phyloP scores from a whole-genome alignment of 2,888 invertebrate genomes.

The Rapana venosa region DNA sequence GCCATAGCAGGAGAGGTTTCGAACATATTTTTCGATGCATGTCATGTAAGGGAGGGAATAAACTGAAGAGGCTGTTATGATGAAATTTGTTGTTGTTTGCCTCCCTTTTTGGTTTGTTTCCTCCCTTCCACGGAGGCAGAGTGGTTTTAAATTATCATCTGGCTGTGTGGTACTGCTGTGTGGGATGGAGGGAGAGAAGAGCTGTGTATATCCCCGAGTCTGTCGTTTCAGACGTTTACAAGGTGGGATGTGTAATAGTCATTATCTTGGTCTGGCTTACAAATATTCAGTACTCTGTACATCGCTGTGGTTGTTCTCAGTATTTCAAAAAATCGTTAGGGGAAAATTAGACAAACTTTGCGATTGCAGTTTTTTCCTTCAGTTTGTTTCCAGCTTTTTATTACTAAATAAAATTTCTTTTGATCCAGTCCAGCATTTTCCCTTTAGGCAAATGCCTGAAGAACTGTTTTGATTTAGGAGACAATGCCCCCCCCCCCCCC shows the following conservation, averaged over 20 bases:
- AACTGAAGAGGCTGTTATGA: not conserved
- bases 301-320: no score
- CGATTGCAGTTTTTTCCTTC: no score
- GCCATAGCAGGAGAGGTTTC: constrained; percentile 4
- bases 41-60: not conserved
- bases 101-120: not conserved
- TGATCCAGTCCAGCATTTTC: no score
- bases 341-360: no score
- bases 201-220: not conserved
- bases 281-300: no score
- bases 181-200: not conserved
- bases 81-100: not conserved
- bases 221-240: not conserved
- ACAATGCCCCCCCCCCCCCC: no score
- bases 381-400: no score
- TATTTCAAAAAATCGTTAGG: no score
- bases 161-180: not conserved
- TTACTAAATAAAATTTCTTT: no score
- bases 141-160: not conserved
- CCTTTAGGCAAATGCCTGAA: no score
- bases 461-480: no score
- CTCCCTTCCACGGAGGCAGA: not conserved
- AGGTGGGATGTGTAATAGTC: not conserved
- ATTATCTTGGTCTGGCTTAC: not conserved
- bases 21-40: not conserved